These are phyloP conservation scores for Heteromyza rotundicornis DNA, from an alignment of 2,888 invertebrate genomes.

Conservation along the genomic window DNA sequence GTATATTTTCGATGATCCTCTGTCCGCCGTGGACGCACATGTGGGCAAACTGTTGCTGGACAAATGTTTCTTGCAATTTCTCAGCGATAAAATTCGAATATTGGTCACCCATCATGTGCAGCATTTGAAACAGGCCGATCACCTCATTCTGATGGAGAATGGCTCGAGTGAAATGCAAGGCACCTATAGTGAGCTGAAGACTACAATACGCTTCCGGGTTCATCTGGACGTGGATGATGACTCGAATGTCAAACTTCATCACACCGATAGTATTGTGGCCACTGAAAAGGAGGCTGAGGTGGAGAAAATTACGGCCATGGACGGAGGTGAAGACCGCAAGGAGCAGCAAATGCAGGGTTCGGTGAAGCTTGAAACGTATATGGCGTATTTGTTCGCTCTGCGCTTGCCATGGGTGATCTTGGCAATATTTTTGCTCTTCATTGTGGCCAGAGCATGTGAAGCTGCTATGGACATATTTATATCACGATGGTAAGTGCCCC, in stretches of 20 bases:
- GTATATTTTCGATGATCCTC: constrained; percentile 79
- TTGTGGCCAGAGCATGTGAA: constrained; percentile 69
- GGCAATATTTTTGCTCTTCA: constrained; percentile 62
- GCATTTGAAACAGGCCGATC: constrained; percentile 66
- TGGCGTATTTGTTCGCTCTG: constrained; percentile 65
- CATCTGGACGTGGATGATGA: constrained; percentile 42
- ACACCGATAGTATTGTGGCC: constrained; percentile 48
- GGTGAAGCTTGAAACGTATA: constrained; percentile 68
- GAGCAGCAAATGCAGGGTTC: constrained; percentile 70
- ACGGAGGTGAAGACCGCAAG: constrained; percentile 54
- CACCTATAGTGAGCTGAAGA: constrained; percentile 61
- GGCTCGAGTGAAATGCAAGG: constrained; percentile 57
- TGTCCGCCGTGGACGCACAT: constrained; percentile 78
- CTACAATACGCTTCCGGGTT: constrained; percentile 64
- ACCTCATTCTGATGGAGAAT: constrained; percentile 66
- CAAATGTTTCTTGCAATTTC: constrained; percentile 69
- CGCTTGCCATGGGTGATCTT: constrained; percentile 60
- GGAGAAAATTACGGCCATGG: constrained; percentile 20
- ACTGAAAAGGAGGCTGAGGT: constrained; percentile 32
- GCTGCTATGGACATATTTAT: constrained; percentile 78
- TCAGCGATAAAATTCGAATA: constrained; percentile 71
- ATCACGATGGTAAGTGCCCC: constrained; percentile 70
- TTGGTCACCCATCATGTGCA: constrained; percentile 75
- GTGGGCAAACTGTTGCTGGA: constrained; percentile 77
- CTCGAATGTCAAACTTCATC: constrained; percentile 31